Evolutionary conservation across 1,140 invertebrate species (phyloP).

Genomic region (Wiebesia pumilae): DNA sequence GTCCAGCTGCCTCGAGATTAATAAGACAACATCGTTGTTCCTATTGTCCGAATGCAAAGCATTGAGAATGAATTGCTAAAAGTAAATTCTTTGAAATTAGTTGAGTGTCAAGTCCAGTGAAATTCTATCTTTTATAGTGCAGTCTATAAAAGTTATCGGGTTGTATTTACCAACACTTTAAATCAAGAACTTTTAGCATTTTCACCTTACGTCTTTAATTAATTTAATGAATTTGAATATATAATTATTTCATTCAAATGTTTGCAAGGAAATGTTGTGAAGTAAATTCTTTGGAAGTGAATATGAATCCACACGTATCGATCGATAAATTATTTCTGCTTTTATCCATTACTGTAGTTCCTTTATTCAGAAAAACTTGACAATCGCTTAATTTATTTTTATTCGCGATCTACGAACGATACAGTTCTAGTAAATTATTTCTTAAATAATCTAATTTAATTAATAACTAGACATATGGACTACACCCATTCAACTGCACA

Average conservation of each 20-base stretch:
- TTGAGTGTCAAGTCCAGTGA: background rate
- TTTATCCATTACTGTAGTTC: background rate
- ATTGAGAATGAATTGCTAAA: background rate
- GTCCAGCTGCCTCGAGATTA: conserved; percentile 9
- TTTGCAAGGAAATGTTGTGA: background rate
- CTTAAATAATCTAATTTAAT: background rate
- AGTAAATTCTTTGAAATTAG: conserved; percentile 31
- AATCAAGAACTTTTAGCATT: background rate
- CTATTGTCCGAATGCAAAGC: conserved; percentile 24
- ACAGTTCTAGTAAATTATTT: background rate
- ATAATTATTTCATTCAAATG: background rate
- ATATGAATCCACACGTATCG: too few relatives aligned
- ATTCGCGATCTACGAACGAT: background rate
- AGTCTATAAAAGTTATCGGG: background rate
- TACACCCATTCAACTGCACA: background rate
- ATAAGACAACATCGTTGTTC: background rate
- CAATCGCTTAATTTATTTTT: background rate
- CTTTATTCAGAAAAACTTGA: background rate
- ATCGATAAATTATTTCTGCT: background rate
- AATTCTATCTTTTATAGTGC: background rate
- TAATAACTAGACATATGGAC: background rate
- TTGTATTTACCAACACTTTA: background rate
- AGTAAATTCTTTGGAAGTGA: too few relatives aligned
- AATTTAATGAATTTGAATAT: background rate
- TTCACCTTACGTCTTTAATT: background rate